These are phyloP conservation scores for Vimba vimba DNA, from an alignment of 2,113 vertebrate species.

Conservation along the genomic window DNA sequence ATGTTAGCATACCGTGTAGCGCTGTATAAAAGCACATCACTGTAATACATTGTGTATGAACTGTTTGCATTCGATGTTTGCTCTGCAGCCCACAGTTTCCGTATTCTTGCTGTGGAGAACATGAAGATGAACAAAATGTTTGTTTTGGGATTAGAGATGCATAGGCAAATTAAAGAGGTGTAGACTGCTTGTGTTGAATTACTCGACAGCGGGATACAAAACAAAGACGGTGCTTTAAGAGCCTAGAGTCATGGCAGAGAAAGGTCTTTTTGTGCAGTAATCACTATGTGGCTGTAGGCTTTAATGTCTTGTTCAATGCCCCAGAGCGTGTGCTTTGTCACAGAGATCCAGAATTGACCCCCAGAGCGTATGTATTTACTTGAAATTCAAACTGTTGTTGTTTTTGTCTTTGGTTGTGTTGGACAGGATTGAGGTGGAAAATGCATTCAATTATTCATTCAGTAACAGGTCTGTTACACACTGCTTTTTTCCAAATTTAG, in stretches of 20 bases:
- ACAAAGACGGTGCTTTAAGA: constrained; percentile 27
- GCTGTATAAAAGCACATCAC: not conserved
- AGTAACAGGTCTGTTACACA: not conserved
- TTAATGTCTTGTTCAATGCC: constrained; percentile 33
- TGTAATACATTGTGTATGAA: not conserved
- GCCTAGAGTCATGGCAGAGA: constrained; percentile 16
- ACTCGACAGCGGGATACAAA: constrained; percentile 7
- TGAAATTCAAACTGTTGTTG: constrained; percentile 28
- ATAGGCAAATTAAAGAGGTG: constrained; percentile 16
- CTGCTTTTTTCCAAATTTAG: not conserved
- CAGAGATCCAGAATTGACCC: constrained; percentile 40
- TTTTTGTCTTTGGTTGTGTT: constrained; percentile 7
- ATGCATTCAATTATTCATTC: not conserved
- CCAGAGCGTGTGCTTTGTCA: constrained; percentile 43
- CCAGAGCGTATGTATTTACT: constrained; percentile 38
- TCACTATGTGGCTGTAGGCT: constrained; percentile 24
- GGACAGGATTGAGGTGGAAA: not conserved
- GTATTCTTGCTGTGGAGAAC: not conserved
- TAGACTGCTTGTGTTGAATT: constrained; percentile 25
- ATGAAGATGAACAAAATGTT: constrained; percentile 28
- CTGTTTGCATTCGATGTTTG: not conserved
- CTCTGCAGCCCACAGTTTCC: not conserved
- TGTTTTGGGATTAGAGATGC: constrained; percentile 29
- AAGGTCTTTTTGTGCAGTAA: constrained; percentile 30
- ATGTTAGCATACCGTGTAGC: not conserved